phyloP scores from a whole-genome alignment of 1,140 invertebrate genomes.

The Leptinotarsa undecemlineata region DNA sequence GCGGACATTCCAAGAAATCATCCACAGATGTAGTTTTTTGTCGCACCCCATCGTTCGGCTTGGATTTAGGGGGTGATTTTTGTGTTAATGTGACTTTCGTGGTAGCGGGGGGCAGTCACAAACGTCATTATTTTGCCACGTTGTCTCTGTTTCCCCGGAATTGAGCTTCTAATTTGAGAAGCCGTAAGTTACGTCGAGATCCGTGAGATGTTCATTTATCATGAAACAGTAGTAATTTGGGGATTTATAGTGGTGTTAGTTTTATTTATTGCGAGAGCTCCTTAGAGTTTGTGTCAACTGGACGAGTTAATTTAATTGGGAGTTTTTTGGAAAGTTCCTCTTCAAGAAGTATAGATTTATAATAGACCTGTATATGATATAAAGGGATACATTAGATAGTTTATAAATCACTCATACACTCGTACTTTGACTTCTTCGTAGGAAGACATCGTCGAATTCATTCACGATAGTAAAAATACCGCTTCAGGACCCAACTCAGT shows the following conservation, averaged over 20 bases:
- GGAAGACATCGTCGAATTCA: too few relatives aligned
- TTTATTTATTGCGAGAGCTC: conserved; percentile 8
- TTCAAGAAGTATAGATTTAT: too few relatives aligned
- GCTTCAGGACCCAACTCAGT: too few relatives aligned
- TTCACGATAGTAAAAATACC: too few relatives aligned
- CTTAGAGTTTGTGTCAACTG: conserved; percentile 8
- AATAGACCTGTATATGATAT: too few relatives aligned
- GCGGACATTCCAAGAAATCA: conserved; percentile 27
- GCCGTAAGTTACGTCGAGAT: conserved; percentile 7
- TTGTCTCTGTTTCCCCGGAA: conserved; percentile 12
- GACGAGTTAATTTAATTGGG: conserved; percentile 4
- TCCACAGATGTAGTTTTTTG: conserved; percentile 23
- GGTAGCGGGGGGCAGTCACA: conserved; percentile 29
- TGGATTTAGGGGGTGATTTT: conserved; percentile 33
- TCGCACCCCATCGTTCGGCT: conserved; percentile 7
- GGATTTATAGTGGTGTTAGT: conserved; percentile 15
- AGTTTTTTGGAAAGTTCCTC: too few relatives aligned
- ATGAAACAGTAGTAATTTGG: conserved; percentile 22
- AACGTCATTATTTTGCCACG: conserved; percentile 31
- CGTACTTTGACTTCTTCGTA: too few relatives aligned
- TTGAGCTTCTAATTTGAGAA: conserved; percentile 15
- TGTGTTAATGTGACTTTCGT: conserved; percentile 32
- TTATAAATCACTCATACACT: too few relatives aligned
- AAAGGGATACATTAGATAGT: too few relatives aligned
- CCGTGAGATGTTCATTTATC: conserved; percentile 18